phyloP scores from a whole-genome alignment of 2,888 invertebrate genomes.

The Ennomos quercinarius region DNA sequence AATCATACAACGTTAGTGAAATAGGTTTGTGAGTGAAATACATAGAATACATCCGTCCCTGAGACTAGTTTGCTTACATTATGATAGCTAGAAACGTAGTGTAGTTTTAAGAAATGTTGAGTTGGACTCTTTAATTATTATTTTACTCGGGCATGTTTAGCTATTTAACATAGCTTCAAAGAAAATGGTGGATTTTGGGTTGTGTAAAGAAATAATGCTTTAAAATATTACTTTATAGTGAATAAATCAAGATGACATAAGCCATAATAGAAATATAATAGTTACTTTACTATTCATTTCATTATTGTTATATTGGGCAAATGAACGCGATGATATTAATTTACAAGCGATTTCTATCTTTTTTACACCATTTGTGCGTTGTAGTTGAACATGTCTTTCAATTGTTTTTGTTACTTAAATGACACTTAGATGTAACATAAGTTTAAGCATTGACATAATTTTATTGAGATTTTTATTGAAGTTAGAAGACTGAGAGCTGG shows the following conservation, averaged over 20 bases:
- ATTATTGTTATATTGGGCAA: too few relatives aligned
- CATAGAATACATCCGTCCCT: slow-evolving; percentile 42
- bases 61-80: slow-evolving; percentile 24
- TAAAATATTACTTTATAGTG: too few relatives aligned
- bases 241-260: too few relatives aligned
- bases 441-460: slow-evolving; percentile 53
- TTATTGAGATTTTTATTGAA: slow-evolving; percentile 58
- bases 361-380: neutral
- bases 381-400: slow-evolving; percentile 25
- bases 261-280: too few relatives aligned
- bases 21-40: slow-evolving; percentile 28
- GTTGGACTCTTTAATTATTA: slow-evolving; percentile 15
- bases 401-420: slow-evolving; percentile 38
- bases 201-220: too few relatives aligned
- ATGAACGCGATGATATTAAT: too few relatives aligned
- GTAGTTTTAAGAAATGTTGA: slow-evolving; percentile 10
- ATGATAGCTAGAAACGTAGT: slow-evolving; percentile 3
- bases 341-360: neutral
- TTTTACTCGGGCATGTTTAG: slow-evolving; percentile 17
- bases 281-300: too few relatives aligned
- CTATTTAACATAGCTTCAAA: neutral
- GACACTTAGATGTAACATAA: slow-evolving; percentile 25
- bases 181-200: too few relatives aligned
- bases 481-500: slow-evolving; percentile 69
- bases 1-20: slow-evolving; percentile 45